Evolutionary conservation across 2,113 vertebrate genomes (phyloP).

Genomic region (Lates calcarifer): DNA sequence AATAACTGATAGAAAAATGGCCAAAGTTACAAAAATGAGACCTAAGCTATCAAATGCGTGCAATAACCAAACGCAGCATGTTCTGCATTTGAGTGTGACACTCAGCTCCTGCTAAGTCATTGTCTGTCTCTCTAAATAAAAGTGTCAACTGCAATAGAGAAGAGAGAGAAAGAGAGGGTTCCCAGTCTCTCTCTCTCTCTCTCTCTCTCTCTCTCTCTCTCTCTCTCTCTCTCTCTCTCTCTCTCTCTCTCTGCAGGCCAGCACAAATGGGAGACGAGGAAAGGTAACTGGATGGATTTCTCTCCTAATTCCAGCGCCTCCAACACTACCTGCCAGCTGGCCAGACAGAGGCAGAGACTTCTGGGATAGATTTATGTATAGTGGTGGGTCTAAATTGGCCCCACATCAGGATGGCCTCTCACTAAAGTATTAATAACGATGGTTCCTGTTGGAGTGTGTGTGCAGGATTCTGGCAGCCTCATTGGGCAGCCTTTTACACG

Average conservation of each 20-base stretch:
- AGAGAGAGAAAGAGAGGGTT: background rate
- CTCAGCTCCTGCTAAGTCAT: background rate
- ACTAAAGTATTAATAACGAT: constrained; percentile 83
- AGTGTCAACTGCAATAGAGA: background rate
- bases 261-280: constrained; percentile 12
- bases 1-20: background rate
- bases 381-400: constrained; percentile 79
- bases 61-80: background rate
- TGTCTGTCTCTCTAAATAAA: constrained; percentile 1
- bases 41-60: background rate
- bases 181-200: background rate
- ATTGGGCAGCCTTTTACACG: constrained; percentile 75
- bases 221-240: background rate
- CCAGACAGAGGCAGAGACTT: constrained; percentile 76
- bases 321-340: constrained; percentile 67
- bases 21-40: background rate
- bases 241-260: background rate
- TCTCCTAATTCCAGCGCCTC: constrained; percentile 44
- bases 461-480: constrained; percentile 79
- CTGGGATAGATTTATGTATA: constrained; percentile 82
- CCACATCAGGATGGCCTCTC: constrained; percentile 81
- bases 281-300: constrained; percentile 69
- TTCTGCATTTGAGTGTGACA: background rate
- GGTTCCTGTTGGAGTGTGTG: constrained; percentile 75
- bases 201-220: constrained; percentile 1